phyloP scores from a whole-genome alignment of 2,797 vertebrate genomes.

The Apogon talboti region DNA sequence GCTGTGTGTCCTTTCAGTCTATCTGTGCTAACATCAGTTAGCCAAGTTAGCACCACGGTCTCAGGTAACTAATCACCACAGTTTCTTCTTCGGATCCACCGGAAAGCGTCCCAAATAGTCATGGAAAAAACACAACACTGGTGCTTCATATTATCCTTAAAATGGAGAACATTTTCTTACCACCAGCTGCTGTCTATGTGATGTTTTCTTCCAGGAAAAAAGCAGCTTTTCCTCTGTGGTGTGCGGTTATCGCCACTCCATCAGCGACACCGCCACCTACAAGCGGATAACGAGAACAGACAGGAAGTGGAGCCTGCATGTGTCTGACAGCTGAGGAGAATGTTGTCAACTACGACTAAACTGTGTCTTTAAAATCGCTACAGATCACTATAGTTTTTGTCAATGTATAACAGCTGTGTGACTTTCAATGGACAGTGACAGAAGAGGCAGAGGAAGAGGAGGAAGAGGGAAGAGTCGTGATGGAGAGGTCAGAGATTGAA shows the following conservation, averaged over 20 bases:
- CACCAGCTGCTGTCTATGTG: constrained; percentile 18
- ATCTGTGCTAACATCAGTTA: constrained; percentile 58
- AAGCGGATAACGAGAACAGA: not conserved
- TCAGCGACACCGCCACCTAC: constrained; percentile 48
- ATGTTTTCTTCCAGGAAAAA: constrained; percentile 39
- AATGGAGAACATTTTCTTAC: constrained; percentile 23
- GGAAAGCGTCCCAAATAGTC: not conserved
- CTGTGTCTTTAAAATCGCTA: not conserved
- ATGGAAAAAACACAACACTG: not conserved
- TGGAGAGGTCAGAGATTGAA: constrained; percentile 65
- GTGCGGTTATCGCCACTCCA: not conserved
- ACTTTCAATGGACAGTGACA: constrained; percentile 64
- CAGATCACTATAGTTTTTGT: not conserved
- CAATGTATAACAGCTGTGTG: not conserved
- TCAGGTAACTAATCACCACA: too few relatives aligned
- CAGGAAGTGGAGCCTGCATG: constrained; percentile 48
- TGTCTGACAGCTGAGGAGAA: constrained; percentile 13
- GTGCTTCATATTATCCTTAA: not conserved
- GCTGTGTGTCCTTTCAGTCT: constrained; percentile 4
- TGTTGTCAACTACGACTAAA: not conserved
- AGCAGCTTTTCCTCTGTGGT: constrained; percentile 57
- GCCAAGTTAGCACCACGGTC: constrained; percentile 26
- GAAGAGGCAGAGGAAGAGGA: constrained; percentile 38
- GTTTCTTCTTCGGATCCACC: too few relatives aligned
- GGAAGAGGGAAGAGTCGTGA: constrained; percentile 51